A percentile compares a stretch with the other conserved stretches of the same genome.
Conservation (phyloP, 2,888 invertebrate species). For the Leuctra nigra region DNA sequence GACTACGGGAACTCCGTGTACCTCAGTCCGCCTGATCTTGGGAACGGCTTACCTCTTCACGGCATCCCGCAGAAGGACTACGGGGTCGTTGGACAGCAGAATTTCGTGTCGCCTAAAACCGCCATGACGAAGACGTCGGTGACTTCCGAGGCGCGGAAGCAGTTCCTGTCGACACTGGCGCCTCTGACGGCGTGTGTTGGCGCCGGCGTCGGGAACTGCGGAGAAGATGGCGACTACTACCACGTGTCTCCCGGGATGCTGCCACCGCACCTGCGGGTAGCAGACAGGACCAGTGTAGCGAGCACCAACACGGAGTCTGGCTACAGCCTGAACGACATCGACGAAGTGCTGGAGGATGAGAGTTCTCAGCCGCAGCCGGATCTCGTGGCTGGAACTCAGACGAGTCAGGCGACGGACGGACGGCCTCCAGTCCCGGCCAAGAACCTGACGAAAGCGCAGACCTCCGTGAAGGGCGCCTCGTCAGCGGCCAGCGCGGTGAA, state of each 20-base stretch:
- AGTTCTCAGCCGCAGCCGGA: conserved; percentile 48
- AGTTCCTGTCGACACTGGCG: conserved; percentile 71
- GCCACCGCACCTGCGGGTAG: conserved; percentile 5
- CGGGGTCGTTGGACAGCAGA: conserved; percentile 10
- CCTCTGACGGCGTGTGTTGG: conserved; percentile 73
- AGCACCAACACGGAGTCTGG: conserved; percentile 49
- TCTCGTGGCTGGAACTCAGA: conserved; percentile 69
- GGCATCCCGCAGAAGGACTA: conserved; percentile 18
- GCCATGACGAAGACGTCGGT: conserved; percentile 38
- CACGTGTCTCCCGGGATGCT: conserved; percentile 43
- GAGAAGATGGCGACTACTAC: conserved; percentile 46
- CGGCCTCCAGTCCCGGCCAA: background rate
- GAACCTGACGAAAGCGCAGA: background rate
- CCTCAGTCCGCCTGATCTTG: conserved; percentile 48
- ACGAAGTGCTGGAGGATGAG: conserved; percentile 50
- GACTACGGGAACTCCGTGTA: conserved; percentile 15
- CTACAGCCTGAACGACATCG: conserved; percentile 59
- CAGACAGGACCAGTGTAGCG: conserved; percentile 24
- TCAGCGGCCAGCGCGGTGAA: background rate
- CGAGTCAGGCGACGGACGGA: conserved; percentile 36
- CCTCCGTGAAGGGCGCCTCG: background rate
- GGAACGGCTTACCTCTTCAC: conserved; percentile 39
- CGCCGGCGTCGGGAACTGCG: conserved; percentile 32
- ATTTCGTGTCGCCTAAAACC: conserved; percentile 30
- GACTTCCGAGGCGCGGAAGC: conserved; percentile 61